Conservation (phyloP, 2,888 invertebrate genomes). For the Hyppa rectilinea region DNA sequence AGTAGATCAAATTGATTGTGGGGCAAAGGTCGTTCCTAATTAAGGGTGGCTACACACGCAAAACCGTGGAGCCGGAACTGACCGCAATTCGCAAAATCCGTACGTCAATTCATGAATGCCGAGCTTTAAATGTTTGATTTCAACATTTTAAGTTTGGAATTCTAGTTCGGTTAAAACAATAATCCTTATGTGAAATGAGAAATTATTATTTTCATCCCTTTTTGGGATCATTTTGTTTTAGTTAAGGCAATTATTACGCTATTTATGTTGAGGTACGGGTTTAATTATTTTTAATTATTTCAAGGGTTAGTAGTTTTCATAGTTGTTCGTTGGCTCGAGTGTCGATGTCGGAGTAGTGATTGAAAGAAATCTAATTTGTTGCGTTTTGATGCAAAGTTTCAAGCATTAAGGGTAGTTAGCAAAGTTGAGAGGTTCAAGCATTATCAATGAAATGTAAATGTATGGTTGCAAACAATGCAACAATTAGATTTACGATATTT, state of each 20-base stretch:
- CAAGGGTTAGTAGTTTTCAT: too few species aligned
- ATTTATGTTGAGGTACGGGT: background rate
- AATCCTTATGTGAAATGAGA: constrained; percentile 40
- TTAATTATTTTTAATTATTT: constrained; percentile 15
- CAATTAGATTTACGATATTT: background rate
- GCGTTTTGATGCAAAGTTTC: background rate
- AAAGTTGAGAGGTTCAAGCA: background rate
- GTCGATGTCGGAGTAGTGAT: background rate
- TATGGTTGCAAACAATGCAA: background rate
- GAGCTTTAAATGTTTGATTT: constrained; percentile 58
- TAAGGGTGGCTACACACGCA: constrained; percentile 63
- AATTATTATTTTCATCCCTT: constrained; percentile 41
- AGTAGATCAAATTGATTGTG: constrained; percentile 53
- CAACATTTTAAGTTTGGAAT: constrained; percentile 43
- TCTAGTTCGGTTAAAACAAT: constrained; percentile 32
- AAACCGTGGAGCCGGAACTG: constrained; percentile 35
- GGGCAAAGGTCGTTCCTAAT: constrained; percentile 60
- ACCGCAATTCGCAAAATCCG: constrained; percentile 60
- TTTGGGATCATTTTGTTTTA: constrained; percentile 28
- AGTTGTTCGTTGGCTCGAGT: background rate
- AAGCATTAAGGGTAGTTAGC: too few species aligned
- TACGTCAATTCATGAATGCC: constrained; percentile 48
- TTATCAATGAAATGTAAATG: background rate
- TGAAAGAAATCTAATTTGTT: background rate
- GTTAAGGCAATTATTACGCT: constrained; percentile 17